Percentiles rank a stretch among this genome's conserved stretches.
These are phyloP conservation scores for Anthophora plumipes DNA, from an alignment of 2,888 invertebrate genomes.

Conservation along the genomic window DNA sequence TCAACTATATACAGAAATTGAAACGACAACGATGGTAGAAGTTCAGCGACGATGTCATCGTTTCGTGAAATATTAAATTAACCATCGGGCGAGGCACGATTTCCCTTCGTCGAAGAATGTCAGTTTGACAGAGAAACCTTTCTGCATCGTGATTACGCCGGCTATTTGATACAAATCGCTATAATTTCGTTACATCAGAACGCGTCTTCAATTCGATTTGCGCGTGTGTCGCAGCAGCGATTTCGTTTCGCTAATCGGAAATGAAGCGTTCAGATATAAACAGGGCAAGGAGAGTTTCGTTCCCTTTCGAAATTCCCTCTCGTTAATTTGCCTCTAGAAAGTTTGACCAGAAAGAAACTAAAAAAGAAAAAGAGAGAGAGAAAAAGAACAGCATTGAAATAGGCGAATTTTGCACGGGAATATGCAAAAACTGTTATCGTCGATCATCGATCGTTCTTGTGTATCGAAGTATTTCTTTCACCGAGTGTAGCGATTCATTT, in stretches of 20 bases:
- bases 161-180: conserved; percentile 32
- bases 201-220: not conserved
- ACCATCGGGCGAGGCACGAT: conserved; percentile 11
- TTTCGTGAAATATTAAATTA: conserved; percentile 21
- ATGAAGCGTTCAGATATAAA: conserved; percentile 14
- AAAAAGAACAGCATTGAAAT: not conserved
- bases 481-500: no score
- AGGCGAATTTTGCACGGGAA: not conserved
- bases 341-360: not conserved
- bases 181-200: conserved; percentile 53
- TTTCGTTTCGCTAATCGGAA: conserved; percentile 25
- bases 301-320: conserved; percentile 6
- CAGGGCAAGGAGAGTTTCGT: not conserved
- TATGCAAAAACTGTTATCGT: not conserved
- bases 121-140: conserved; percentile 44
- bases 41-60: not conserved
- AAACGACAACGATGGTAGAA: no score
- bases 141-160: conserved; percentile 30
- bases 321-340: conserved; percentile 24
- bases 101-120: conserved; percentile 6
- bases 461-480: not conserved
- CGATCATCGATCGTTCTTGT: conserved; percentile 17
- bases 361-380: conserved; percentile 5
- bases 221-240: not conserved
- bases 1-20: no score